These are phyloP conservation scores for Etheostoma cragini DNA, from an alignment of 2,113 vertebrate species.

Conservation along the genomic window DNA sequence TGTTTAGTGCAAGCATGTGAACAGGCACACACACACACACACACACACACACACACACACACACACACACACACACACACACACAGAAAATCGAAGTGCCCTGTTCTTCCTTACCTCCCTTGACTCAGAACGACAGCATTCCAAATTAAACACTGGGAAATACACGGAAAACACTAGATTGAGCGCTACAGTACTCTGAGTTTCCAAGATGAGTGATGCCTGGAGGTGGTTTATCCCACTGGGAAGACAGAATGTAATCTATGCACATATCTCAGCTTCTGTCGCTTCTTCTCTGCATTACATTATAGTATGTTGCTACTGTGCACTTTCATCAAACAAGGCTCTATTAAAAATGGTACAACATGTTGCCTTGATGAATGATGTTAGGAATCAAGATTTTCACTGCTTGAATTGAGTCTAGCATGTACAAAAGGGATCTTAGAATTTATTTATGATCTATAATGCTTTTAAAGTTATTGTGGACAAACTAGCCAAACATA, in stretches of 20 bases:
- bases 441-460: neutral
- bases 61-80: neutral
- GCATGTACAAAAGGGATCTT: neutral
- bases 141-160: slow-evolving; percentile 19
- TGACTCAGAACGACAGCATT: slow-evolving; percentile 36
- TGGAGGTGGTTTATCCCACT: slow-evolving; percentile 37
- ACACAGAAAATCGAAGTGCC: slow-evolving; percentile 14
- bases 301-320: neutral
- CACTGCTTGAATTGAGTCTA: neutral
- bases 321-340: neutral
- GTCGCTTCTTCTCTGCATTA: neutral
- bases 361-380: neutral
- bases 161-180: slow-evolving; percentile 32
- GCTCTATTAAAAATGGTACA: neutral
- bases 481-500: neutral
- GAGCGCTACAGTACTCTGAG: slow-evolving; percentile 1
- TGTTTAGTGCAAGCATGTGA: slow-evolving; percentile 39
- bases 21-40: accelerated
- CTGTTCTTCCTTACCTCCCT: slow-evolving; percentile 35
- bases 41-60: neutral
- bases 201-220: slow-evolving; percentile 46
- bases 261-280: slow-evolving; percentile 20
- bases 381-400: neutral
- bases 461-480: neutral
- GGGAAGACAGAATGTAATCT: slow-evolving; percentile 38